A percentile compares a stretch with the other conserved stretches of the same genome.
These are phyloP conservation scores for Chaetops frenatus DNA, from an alignment of 2,113 vertebrate species.

Conservation along the genomic window DNA sequence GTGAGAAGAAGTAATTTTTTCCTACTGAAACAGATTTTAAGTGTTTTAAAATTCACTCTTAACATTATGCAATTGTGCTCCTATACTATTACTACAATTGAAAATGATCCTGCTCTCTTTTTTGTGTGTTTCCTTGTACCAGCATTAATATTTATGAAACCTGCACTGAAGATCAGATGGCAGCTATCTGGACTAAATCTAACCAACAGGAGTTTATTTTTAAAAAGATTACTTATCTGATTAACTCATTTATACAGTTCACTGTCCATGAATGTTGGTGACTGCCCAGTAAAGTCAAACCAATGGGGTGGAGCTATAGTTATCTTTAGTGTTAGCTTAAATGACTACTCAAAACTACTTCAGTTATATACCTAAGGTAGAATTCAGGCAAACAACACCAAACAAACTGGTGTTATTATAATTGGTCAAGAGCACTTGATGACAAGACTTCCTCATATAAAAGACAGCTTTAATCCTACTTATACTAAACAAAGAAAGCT, in stretches of 20 bases:
- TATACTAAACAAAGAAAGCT: background rate
- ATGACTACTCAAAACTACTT: background rate
- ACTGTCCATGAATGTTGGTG: rapidly evolving
- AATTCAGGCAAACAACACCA: background rate
- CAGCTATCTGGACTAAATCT: background rate
- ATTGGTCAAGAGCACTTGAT: background rate
- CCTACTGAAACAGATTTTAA: background rate
- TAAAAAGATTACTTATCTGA: background rate
- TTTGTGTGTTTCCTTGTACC: background rate
- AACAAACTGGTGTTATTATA: background rate
- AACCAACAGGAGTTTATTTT: background rate
- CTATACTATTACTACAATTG: background rate
- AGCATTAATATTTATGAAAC: background rate
- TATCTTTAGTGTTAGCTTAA: background rate
- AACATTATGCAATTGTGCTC: background rate
- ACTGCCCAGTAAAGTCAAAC: background rate
- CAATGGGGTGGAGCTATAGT: background rate
- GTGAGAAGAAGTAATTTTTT: background rate
- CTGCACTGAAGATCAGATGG: background rate
- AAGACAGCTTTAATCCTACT: background rate
- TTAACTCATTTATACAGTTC: background rate
- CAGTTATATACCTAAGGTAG: background rate
- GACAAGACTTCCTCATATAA: background rate
- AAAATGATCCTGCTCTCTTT: background rate
- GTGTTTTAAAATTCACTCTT: background rate